A percentile compares a stretch with the other conserved stretches of the same genome.
Evolutionary conservation across 1,140 invertebrate genomes (phyloP).

Genomic region (Temnothorax curvispinosus): DNA sequence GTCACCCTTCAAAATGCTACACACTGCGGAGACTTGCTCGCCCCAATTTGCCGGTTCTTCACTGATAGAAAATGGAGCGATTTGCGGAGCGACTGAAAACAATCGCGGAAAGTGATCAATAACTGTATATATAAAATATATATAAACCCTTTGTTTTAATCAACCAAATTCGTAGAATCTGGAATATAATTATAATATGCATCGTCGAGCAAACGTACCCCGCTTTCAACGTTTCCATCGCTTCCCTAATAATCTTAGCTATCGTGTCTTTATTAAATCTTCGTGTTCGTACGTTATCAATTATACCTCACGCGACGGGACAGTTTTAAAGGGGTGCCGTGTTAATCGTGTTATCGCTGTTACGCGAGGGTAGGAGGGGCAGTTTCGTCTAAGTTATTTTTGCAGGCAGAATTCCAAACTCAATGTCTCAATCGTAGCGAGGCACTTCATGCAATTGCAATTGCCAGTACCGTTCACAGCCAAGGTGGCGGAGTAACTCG

Average conservation of each 20-base stretch:
- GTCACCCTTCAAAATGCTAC: conserved; percentile 91
- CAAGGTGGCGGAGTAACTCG: conserved; percentile 89
- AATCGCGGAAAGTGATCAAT: conserved; percentile 53
- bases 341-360: background rate
- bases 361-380: background rate
- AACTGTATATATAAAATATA: background rate
- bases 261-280: background rate
- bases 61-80: conserved; percentile 89
- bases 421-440: conserved; percentile 45
- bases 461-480: conserved; percentile 89
- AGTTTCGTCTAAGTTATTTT: conserved; percentile 42
- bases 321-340: background rate
- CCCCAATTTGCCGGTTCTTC: conserved; percentile 85
- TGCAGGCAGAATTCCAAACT: conserved; percentile 38
- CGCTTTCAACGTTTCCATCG: background rate
- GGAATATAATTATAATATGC: no score
- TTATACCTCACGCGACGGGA: conserved; percentile 51
- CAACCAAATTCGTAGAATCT: background rate
- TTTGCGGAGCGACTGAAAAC: conserved; percentile 87
- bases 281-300: conserved; percentile 30
- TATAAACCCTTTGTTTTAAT: background rate
- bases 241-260: background rate
- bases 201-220: conserved; percentile 25
- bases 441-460: conserved; percentile 57
- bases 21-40: conserved; percentile 86